phyloP scores from a whole-genome alignment of 2,113 vertebrate species.

The Aphyosemion australe region DNA sequence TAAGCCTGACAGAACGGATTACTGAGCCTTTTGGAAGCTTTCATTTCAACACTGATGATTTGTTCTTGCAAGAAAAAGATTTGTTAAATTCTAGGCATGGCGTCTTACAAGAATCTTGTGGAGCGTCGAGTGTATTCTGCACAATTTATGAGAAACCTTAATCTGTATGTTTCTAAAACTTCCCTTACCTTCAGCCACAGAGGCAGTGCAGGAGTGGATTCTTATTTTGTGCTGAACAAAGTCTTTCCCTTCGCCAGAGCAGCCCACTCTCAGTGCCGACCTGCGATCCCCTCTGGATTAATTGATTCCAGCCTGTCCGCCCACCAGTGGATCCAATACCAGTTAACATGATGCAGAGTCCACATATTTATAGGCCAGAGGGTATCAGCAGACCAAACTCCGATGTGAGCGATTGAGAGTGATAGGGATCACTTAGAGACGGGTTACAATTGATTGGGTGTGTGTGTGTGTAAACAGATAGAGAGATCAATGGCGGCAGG shows the following conservation, averaged over 20 bases:
- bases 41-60: conserved; percentile 1
- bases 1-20: background rate
- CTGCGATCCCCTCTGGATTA: conserved; percentile 38
- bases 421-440: conserved; percentile 67
- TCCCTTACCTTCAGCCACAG: conserved; percentile 31
- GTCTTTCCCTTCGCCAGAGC: conserved; percentile 32
- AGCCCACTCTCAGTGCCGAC: conserved; percentile 21
- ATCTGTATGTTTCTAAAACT: conserved; percentile 17
- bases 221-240: conserved; percentile 32
- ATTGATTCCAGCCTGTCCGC: conserved; percentile 63
- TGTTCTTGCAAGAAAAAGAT: background rate
- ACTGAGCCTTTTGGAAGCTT: background rate
- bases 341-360: conserved; percentile 59
- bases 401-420: conserved; percentile 71
- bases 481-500: conserved; percentile 48
- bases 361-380: conserved; percentile 64
- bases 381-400: conserved; percentile 64
- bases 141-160: conserved; percentile 20
- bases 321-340: conserved; percentile 54
- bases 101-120: background rate
- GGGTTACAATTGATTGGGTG: conserved; percentile 64
- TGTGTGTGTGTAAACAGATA: conserved; percentile 56
- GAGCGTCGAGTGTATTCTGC: conserved; percentile 1
- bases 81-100: background rate
- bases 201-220: conserved; percentile 19